Conservation (phyloP, 2,888 invertebrate species). For the Eucera pruinosa region DNA sequence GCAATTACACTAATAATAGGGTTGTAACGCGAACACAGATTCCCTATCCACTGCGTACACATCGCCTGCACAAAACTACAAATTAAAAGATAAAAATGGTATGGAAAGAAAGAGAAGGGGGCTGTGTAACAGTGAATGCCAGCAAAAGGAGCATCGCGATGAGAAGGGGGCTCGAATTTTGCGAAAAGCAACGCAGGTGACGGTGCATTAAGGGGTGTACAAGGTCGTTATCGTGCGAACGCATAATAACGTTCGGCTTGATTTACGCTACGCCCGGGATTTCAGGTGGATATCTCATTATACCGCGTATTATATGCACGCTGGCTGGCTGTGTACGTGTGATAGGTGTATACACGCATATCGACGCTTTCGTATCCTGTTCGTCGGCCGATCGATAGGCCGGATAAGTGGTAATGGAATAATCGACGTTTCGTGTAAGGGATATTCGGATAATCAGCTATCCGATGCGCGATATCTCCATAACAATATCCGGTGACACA, state of each 20-base stretch:
- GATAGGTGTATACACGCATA: slow-evolving; percentile 30
- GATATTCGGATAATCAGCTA: slow-evolving; percentile 67
- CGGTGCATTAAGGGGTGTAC: slow-evolving; percentile 54
- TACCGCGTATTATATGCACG: slow-evolving; percentile 57
- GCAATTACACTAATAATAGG: too few relatives aligned
- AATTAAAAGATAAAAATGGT: too few relatives aligned
- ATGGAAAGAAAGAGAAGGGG: background rate
- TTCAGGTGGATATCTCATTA: slow-evolving; percentile 66
- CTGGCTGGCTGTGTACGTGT: slow-evolving; percentile 10
- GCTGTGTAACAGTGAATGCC: background rate
- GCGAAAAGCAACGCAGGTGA: slow-evolving; percentile 54
- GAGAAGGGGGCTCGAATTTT: slow-evolving; percentile 35
- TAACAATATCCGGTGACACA: slow-evolving; percentile 64
- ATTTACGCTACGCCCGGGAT: slow-evolving; percentile 65
- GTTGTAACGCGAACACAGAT: too few relatives aligned
- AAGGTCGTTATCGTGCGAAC: slow-evolving; percentile 51
- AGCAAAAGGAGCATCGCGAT: background rate
- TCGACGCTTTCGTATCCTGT: slow-evolving; percentile 57
- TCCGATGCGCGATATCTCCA: slow-evolving; percentile 57
- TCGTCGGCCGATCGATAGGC: slow-evolving; percentile 59
- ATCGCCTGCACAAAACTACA: too few relatives aligned
- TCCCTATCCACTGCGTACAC: too few relatives aligned
- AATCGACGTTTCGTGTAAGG: slow-evolving; percentile 71
- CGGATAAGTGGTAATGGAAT: slow-evolving; percentile 72
- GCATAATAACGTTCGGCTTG: slow-evolving; percentile 62